Evolutionary conservation across 2,113 vertebrate genomes (phyloP).

Genomic region (Dicentrarchus labrax): DNA sequence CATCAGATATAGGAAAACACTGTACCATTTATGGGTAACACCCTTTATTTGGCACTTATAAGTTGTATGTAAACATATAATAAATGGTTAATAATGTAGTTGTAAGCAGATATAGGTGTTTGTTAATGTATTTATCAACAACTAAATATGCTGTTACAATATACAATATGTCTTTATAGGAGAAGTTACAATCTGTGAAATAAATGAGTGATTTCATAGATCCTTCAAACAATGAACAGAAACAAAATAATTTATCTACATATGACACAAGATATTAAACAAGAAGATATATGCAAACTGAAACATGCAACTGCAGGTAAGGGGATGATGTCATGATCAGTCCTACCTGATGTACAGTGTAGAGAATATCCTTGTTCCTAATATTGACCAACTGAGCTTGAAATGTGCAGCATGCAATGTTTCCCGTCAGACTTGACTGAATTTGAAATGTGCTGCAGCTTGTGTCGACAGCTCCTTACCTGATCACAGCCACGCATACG

Average conservation of each 20-base stretch:
- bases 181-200: not conserved
- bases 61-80: too few species aligned
- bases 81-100: not conserved
- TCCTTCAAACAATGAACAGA: not conserved
- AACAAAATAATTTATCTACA: not conserved
- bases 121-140: not conserved
- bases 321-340: not conserved
- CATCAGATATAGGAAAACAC: not conserved
- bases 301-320: not conserved
- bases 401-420: not conserved
- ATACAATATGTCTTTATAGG: not conserved
- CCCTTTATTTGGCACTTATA: not conserved
- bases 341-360: not conserved
- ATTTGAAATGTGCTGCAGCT: slow-evolving; percentile 58
- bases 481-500: slow-evolving; percentile 69
- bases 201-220: not conserved
- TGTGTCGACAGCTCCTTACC: slow-evolving; percentile 43
- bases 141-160: not conserved
- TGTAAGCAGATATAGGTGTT: not conserved
- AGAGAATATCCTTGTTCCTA: not conserved
- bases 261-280: not conserved
- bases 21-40: not conserved
- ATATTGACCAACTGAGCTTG: not conserved
- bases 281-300: not conserved
- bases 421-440: not conserved